phyloP scores from a whole-genome alignment of 1,140 invertebrate species.

The Periplaneta americana region DNA sequence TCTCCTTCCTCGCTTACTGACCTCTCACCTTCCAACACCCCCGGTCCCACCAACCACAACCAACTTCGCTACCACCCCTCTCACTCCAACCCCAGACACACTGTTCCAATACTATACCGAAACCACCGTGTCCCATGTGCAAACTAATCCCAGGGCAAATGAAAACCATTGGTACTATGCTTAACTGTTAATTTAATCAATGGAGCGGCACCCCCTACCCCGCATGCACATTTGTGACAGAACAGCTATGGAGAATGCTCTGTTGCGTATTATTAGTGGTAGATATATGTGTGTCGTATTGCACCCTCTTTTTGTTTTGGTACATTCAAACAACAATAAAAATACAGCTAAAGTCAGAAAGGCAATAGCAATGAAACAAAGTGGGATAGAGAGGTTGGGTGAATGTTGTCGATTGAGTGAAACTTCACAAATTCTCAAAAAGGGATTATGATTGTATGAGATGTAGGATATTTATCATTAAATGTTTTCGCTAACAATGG shows the following conservation, averaged over 20 bases:
- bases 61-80: neutral
- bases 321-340: neutral
- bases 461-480: too few species aligned
- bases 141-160: conserved; percentile 3
- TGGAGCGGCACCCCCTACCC: neutral
- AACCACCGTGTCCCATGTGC: neutral
- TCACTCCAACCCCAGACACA: neutral
- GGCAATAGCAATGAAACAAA: neutral
- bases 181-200: conserved; percentile 10
- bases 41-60: neutral
- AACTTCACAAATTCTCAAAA: neutral
- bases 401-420: neutral
- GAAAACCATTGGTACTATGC: neutral
- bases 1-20: neutral
- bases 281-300: neutral
- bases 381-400: neutral
- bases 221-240: neutral
- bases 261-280: neutral
- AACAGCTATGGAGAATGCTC: neutral
- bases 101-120: neutral
- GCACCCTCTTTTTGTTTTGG: neutral
- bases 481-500: neutral
- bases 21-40: neutral
- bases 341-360: neutral
- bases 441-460: neutral